Base-by-base conservation (phyloP, 2,113 vertebrate species). In the Chloebia gouldiae region DNA sequence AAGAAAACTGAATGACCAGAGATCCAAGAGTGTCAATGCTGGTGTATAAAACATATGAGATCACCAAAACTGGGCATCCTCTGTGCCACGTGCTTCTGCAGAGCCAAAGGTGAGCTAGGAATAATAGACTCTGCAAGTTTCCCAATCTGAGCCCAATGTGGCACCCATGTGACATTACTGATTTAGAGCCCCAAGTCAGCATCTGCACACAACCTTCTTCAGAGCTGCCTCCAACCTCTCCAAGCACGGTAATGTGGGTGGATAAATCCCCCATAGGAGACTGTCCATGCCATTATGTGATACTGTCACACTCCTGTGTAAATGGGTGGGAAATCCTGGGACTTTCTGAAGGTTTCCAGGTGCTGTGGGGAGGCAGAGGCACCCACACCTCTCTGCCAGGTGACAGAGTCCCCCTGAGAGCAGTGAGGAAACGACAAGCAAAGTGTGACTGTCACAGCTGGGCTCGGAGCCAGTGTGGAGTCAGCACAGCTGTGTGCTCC, bases 11-110 rank as follows among this genome's bases (percentile, higher is more conserved):
- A 50, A 20, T 30, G 13, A 49, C 11, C 30, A 37, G 15, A 13
- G 27, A 68, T 27, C 17, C 51, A 51, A 64, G 13, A 1, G 4
- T n/a, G 31, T 6, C 53, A 40, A 5, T 4, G 33, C n/a, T 81
- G 31, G 28, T 1, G 2, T 17, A 10, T 20, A 31, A 83, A 83
- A 66, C 11, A 19, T 2, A 11, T 0, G 16, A 20, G 13, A 21
- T 27, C 64, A 15, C 65, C 57, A 42, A 89, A 86, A 18, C 2
- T 15, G 2, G 1, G 12, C 16, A 10, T 2, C 8, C 6, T 2
- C 8, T 5, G 23, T 2, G 1, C 40, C 37, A 7, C 0, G 0
- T 0, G 0, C 44, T 68, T 51, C 75, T 1, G 0, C 4, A 7
- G 68, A 72, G 11, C 5, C 40, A 22, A n/a, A 71, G 50, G 15